Evolutionary conservation across 2,888 invertebrate genomes (phyloP), one percentile per base, ranked within the genome.

Genomic region (Antheraea yamamai): DNA sequence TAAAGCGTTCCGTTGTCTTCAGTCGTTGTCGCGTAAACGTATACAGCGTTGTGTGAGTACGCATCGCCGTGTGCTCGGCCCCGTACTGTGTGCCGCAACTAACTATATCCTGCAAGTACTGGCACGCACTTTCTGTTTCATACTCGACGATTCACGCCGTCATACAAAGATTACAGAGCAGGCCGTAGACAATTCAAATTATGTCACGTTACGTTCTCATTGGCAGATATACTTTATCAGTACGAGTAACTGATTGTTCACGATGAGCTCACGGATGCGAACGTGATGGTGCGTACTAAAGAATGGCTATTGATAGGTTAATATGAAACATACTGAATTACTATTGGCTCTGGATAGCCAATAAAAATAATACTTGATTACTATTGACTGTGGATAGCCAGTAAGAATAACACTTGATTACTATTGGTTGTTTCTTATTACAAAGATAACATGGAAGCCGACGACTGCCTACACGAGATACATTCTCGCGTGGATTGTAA

Each of bases 71-170:
- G 84, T 85, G 58, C 58, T 20, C 58, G 20, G 18, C 18, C 18
- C 55, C 55, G 81, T 82, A 85, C 84, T 83, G 84, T 81, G 74
- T 70, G 88, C 91, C 91, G 92, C 90, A 58, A 58, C 58, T 58
- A 58, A 58, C 58, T 58, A 58, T 86, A 47, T 86, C 89, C 92
- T 91, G 92, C 91, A 91, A 91, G 88, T 87, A 90, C 92, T 92
- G 89, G 90, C 89, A 90, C 92, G 92, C 88, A 88, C 91, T 89
- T 83, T 85, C 86, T 84, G 80, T 79, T 83, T 82, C 84, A 87
- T 83, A 83, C 87, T 84, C 84, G 85, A 86, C 88, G 89, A 84
- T 85, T 85, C 88, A 83, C 83, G 85, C 83, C 87, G 86, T 82
- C 80, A 83, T 79, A 77, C 80, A 77, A 75, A 58, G n/a, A 58